phyloP scores from a whole-genome alignment of 2,888 invertebrate genomes.

The Polydrusus tereticollis region DNA sequence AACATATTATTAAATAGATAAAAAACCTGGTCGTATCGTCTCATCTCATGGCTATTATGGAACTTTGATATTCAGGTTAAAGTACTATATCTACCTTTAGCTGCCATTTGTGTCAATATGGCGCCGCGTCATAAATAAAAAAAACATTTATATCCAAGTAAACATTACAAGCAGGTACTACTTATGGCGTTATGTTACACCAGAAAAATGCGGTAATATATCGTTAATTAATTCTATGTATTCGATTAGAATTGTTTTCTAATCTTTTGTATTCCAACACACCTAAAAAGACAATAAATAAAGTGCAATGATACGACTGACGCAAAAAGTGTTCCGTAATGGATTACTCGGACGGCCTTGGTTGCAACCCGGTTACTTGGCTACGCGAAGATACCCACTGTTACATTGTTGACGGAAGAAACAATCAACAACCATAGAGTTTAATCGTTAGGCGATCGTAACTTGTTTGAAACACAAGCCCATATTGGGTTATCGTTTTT shows the following conservation, averaged over 20 bases:
- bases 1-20: too few relatives aligned
- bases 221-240: not conserved
- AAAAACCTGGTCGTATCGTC: too few relatives aligned
- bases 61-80: too few relatives aligned
- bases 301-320: slow-evolving; percentile 37
- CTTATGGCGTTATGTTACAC: not conserved
- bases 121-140: not conserved
- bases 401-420: slow-evolving; percentile 21
- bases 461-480: slow-evolving; percentile 6
- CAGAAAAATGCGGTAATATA: not conserved
- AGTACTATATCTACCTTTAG: too few relatives aligned
- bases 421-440: not conserved
- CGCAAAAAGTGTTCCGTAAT: slow-evolving; percentile 44
- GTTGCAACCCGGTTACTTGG: slow-evolving; percentile 32
- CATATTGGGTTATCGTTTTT: not conserved
- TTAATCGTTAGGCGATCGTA: slow-evolving; percentile 4
- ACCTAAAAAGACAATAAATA: slow-evolving; percentile 27
- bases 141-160: not conserved
- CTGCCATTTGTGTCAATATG: not conserved
- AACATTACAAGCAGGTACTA: not conserved
- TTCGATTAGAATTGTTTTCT: slow-evolving; percentile 21
- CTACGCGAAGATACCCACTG: slow-evolving; percentile 22
- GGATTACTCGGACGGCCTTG: slow-evolving; percentile 35
- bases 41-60: too few relatives aligned
- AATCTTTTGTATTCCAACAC: slow-evolving; percentile 28